These are phyloP conservation scores for Patella depressa DNA, from an alignment of 2,888 invertebrate genomes.

Conservation along the genomic window DNA sequence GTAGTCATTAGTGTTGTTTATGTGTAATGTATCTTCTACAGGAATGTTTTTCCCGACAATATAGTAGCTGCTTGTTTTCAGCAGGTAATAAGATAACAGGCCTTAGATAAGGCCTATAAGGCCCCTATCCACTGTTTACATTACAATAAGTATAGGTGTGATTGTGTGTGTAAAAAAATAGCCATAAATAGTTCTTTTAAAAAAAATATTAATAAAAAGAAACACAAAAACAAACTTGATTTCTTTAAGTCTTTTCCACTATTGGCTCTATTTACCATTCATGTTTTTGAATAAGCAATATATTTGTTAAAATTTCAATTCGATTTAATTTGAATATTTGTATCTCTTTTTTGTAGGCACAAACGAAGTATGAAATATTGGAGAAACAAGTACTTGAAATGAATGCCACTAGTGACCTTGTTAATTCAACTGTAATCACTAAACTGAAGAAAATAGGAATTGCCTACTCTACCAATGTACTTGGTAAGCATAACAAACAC, in stretches of 20 bases:
- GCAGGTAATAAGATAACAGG: constrained; percentile 29
- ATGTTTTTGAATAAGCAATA: no score
- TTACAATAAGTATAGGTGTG: no score
- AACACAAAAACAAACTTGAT: no score
- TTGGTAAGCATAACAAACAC: constrained; percentile 32
- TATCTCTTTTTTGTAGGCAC: constrained; percentile 35
- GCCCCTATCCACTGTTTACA: no score
- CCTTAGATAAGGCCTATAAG: no score
- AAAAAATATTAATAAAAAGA: no score
- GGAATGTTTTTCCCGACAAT: constrained; percentile 42
- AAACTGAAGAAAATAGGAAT: constrained; percentile 40
- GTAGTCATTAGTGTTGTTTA: constrained; percentile 22
- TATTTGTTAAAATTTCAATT: no score
- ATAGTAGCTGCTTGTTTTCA: constrained; percentile 40
- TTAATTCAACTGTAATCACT: constrained; percentile 23
- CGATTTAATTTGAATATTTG: background rate
- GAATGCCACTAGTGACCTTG: constrained; percentile 22
- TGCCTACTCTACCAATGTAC: constrained; percentile 42
- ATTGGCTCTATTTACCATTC: no score
- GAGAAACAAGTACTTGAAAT: constrained; percentile 14
- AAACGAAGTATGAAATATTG: constrained; percentile 39
- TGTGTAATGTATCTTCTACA: constrained; percentile 23
- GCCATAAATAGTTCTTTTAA: no score
- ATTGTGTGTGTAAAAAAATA: no score
- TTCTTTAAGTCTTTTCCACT: no score